A percentile compares a stretch with the other conserved stretches of the same genome.
Evolutionary conservation across 2,113 vertebrate species (phyloP).

Genomic region (Hipposideros armiger): DNA sequence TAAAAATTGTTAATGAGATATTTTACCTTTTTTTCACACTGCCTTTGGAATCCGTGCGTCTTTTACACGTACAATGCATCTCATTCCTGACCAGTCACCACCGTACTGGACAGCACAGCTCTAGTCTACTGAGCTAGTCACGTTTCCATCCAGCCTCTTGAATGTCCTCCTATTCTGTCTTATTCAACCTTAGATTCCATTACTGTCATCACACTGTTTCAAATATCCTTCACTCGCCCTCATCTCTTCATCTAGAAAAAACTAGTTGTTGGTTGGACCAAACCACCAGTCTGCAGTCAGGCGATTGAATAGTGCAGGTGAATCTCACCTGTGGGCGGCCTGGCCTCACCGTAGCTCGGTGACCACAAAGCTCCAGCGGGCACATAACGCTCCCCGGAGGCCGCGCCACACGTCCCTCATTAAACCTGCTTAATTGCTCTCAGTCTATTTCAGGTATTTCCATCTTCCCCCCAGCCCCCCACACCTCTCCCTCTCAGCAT

Average conservation of each 20-base stretch:
- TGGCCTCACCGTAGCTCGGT: not conserved
- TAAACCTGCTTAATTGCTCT: not conserved
- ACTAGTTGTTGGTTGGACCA: not conserved
- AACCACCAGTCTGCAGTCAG: not conserved
- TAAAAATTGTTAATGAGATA: not conserved
- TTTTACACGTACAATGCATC: not conserved
- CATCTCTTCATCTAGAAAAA: not conserved
- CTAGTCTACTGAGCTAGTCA: not conserved
- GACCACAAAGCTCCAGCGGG: not conserved
- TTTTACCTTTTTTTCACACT: not conserved
- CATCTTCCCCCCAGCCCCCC: not conserved
- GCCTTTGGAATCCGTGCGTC: not conserved
- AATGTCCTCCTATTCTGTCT: not conserved
- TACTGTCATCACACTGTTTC: not conserved
- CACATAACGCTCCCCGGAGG: not conserved
- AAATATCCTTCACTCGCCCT: not conserved
- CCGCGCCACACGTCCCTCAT: not conserved
- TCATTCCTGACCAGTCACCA: not conserved
- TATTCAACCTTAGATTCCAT: not conserved
- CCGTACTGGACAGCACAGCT: not conserved
- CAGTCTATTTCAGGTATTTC: not conserved
- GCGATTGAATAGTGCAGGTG: not conserved
- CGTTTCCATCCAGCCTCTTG: not conserved
- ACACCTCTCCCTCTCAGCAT: not conserved
- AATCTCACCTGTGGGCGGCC: not conserved